Evolutionary conservation across 2,113 vertebrate species (phyloP).

Genomic region (Tachysurus vachellii): DNA sequence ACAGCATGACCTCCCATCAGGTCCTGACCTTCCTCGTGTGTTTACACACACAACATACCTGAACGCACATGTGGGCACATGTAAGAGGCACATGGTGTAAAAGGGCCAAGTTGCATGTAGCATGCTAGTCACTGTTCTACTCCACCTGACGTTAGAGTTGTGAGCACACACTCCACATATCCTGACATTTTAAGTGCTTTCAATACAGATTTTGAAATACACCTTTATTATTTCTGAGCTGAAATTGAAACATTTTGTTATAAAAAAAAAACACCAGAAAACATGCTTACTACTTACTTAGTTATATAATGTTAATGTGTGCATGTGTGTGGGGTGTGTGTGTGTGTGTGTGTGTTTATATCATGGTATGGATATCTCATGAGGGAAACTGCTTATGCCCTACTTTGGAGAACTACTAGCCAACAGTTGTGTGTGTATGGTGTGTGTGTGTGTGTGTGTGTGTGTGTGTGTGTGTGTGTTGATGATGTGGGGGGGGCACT

Average conservation of each 20-base stretch:
- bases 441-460: too few species aligned
- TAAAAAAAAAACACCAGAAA: background rate
- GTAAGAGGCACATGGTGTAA: constrained; percentile 31
- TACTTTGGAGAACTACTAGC: too few species aligned
- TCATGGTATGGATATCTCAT: too few species aligned
- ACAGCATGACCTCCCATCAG: constrained; percentile 36
- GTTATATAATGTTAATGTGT: background rate
- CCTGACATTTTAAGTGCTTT: constrained; percentile 7
- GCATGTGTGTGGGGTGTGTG: too few species aligned
- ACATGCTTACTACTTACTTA: background rate
- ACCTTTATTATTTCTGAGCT: background rate
- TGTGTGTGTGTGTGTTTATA: too few species aligned
- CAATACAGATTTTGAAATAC: background rate
- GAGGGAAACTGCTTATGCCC: too few species aligned
- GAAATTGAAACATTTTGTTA: background rate
- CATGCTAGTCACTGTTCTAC: constrained; percentile 7
- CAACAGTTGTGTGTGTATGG: too few species aligned
- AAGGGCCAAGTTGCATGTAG: constrained; percentile 24
- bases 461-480: background rate
- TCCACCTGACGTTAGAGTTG: background rate
- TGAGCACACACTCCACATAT: constrained; percentile 39
- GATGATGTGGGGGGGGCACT: too few species aligned
- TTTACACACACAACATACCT: constrained; percentile 12
- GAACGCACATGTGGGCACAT: constrained; percentile 23
- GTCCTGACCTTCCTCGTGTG: constrained; percentile 30